Evolutionary conservation across 1,140 invertebrate genomes (phyloP).

Genomic region (Drosophila subpulchrella): DNA sequence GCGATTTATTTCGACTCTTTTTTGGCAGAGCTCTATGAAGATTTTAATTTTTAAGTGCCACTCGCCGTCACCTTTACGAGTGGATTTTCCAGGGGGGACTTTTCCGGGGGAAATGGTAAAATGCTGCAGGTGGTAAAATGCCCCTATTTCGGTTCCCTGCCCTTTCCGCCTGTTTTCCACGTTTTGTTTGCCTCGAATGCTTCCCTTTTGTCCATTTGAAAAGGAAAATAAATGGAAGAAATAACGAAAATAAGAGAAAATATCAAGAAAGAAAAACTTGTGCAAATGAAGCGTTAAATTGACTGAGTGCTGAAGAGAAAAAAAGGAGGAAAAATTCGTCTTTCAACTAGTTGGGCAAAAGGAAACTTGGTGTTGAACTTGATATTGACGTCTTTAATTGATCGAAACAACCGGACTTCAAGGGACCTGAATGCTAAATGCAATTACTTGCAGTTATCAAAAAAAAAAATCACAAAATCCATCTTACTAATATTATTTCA

Average conservation of each 20-base stretch:
- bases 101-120: background rate
- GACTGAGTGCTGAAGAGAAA: constrained; percentile 34
- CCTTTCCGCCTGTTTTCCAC: background rate
- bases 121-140: constrained; percentile 2
- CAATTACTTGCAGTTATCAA: background rate
- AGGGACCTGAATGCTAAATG: constrained; percentile 5
- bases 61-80: constrained; percentile 32
- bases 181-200: constrained; percentile 41
- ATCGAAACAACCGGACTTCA: constrained; percentile 3
- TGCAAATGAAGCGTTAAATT: constrained; percentile 78
- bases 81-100: constrained; percentile 12
- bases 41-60: constrained; percentile 51
- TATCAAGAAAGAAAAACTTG: constrained; percentile 31
- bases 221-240: constrained; percentile 23
- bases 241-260: constrained; percentile 7
- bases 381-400: constrained; percentile 32
- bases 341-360: constrained; percentile 16
- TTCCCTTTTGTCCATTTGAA: constrained; percentile 37
- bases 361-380: constrained; percentile 20
- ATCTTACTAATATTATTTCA: background rate
- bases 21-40: constrained; percentile 17
- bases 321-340: background rate
- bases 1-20: constrained; percentile 25
- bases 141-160: constrained; percentile 14
- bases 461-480: background rate